phyloP scores from a whole-genome alignment of 2,113 vertebrate genomes.

The Myocastor coypus region DNA sequence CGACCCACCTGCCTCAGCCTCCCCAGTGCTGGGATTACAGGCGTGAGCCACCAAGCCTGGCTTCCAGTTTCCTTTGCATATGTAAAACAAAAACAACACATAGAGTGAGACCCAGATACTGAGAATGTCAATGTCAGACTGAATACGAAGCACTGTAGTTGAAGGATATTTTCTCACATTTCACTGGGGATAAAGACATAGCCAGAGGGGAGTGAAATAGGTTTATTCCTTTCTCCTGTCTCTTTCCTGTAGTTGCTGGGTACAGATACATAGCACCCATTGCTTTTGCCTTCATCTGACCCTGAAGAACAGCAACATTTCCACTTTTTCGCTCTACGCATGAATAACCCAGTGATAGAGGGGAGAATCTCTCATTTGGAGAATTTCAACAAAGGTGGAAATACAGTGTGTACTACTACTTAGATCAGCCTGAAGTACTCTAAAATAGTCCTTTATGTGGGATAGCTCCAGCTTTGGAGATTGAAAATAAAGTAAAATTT shows the following conservation, averaged over 20 bases:
- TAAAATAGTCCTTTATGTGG: neutral
- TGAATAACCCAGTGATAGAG: neutral
- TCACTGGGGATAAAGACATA: neutral
- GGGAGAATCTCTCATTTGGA: neutral
- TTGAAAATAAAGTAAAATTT: constrained; percentile 6
- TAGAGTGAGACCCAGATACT: neutral
- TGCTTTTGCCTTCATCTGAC: neutral
- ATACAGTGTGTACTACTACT: neutral
- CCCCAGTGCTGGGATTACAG: no score
- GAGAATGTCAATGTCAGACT: neutral
- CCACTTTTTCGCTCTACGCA: neutral
- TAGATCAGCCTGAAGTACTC: neutral
- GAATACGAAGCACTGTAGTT: neutral
- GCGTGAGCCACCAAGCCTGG: no score
- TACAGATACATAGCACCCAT: neutral
- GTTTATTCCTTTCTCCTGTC: neutral
- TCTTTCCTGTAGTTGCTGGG: neutral
- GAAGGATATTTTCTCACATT: neutral
- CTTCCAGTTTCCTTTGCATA: neutral
- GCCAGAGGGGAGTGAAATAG: neutral
- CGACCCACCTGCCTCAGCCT: no score
- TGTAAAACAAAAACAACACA: neutral
- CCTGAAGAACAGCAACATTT: constrained; percentile 3
- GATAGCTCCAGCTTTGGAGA: neutral
- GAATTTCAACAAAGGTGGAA: neutral